These are phyloP conservation scores for Temnothorax rugatulus DNA, from an alignment of 2,888 invertebrate genomes.

Conservation along the genomic window DNA sequence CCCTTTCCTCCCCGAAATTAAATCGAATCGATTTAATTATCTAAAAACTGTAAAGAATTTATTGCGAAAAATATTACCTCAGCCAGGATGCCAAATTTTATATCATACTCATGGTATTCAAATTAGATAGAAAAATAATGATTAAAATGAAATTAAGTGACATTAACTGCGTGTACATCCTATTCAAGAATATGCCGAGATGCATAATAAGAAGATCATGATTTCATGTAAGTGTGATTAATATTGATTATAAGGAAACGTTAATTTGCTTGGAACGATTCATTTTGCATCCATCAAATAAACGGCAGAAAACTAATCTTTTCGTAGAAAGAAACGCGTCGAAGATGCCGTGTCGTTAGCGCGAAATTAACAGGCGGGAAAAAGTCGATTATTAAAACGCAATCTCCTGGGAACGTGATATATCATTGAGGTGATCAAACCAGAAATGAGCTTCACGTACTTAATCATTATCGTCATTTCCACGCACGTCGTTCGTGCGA, in stretches of 20 bases:
- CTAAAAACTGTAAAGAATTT: too few species aligned
- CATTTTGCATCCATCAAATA: slow-evolving; percentile 27
- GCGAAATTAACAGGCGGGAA: slow-evolving; percentile 6
- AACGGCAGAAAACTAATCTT: slow-evolving; percentile 25
- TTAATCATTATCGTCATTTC: slow-evolving; percentile 35
- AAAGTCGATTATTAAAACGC: slow-evolving; percentile 45
- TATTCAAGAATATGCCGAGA: not conserved
- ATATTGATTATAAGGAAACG: not conserved
- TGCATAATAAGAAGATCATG: not conserved
- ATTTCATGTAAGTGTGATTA: not conserved
- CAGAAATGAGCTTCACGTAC: slow-evolving; percentile 17
- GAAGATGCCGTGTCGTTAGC: slow-evolving; percentile 16
- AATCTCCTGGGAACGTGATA: slow-evolving; percentile 23
- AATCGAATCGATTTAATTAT: too few species aligned
- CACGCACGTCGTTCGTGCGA: not conserved
- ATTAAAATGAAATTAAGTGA: not conserved
- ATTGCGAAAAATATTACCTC: too few species aligned
- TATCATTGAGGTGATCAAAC: slow-evolving; percentile 22
- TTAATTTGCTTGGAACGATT: slow-evolving; percentile 3
- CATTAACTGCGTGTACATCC: not conserved
- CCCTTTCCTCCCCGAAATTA: too few species aligned
- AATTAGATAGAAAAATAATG: not conserved
- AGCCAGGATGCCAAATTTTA: too few species aligned
- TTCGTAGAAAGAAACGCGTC: not conserved
- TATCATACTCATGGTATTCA: not conserved